These are phyloP conservation scores for Halichondria panicea DNA, from an alignment of 37 sponge, comb jelly and placozoan genomes.

Conservation along the genomic window DNA sequence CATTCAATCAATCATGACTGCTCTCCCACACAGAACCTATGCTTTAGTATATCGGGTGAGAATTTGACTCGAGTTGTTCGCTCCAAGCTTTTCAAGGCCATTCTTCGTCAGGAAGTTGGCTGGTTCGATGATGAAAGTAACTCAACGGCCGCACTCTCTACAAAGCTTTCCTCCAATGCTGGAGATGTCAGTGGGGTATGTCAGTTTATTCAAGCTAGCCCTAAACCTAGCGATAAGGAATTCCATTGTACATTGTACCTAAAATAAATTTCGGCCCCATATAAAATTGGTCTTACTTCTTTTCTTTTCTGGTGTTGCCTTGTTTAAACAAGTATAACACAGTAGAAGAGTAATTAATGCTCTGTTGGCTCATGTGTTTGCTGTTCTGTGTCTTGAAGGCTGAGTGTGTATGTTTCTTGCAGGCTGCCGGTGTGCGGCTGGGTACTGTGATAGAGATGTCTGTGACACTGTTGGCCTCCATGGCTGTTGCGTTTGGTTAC, in stretches of 20 bases:
- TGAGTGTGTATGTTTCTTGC: not conserved
- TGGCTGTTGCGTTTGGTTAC: constrained; percentile 66
- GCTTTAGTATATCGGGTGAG: constrained; percentile 64
- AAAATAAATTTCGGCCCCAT: too few species aligned
- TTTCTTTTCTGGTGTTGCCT: too few species aligned
- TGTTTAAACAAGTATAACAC: too few species aligned
- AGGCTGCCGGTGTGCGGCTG: constrained; percentile 69
- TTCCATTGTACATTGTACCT: too few species aligned
- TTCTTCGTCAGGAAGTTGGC: constrained; percentile 69
- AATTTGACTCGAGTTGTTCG: constrained; percentile 53
- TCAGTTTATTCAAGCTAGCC: not conserved
- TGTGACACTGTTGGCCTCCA: constrained; percentile 18
- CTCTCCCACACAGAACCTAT: constrained; percentile 41
- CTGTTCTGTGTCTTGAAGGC: not conserved
- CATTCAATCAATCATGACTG: too few species aligned
- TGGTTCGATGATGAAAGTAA: constrained; percentile 76
- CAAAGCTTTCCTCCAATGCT: constrained; percentile 69
- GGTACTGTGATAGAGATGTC: constrained; percentile 48
- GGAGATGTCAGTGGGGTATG: constrained; percentile 72
- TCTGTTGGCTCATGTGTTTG: not conserved
- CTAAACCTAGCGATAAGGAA: too few species aligned
- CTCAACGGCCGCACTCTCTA: constrained; percentile 75
- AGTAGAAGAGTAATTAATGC: too few species aligned
- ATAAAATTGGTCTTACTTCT: too few species aligned
- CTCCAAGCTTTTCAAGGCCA: constrained; percentile 42